A percentile compares a stretch with the other conserved stretches of the same genome.
Evolutionary conservation across 2,888 invertebrate species (phyloP).

Genomic region (Oconnorella tubifera): DNA sequence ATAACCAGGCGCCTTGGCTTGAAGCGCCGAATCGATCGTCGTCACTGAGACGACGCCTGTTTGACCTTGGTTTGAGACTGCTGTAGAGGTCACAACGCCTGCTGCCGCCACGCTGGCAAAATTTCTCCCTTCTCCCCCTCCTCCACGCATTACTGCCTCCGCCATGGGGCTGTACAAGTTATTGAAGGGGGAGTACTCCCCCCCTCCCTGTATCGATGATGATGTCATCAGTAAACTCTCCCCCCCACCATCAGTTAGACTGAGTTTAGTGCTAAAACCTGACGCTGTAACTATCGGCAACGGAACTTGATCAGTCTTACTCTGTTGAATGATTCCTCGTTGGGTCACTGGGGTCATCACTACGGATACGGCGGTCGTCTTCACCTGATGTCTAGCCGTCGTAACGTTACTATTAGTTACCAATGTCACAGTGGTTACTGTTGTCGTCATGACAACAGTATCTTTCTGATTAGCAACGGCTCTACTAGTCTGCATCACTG

Average conservation of each 20-base stretch:
- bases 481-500: background rate
- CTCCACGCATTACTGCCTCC: slow-evolving; percentile 46
- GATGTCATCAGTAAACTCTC: background rate
- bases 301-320: slow-evolving; percentile 40
- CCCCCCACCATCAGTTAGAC: background rate
- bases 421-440: background rate
- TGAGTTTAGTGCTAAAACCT: slow-evolving; percentile 1
- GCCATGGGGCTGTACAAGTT: slow-evolving; percentile 70
- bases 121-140: slow-evolving; percentile 60
- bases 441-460: background rate
- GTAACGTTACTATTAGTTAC: too few species aligned
- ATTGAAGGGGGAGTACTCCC: slow-evolving; percentile 82
- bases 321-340: background rate
- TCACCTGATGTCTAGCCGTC: background rate
- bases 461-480: background rate
- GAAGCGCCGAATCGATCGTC: slow-evolving; percentile 44
- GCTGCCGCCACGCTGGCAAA: slow-evolving; percentile 69
- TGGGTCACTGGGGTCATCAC: background rate
- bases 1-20: slow-evolving; percentile 57
- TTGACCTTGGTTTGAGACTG: background rate
- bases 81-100: slow-evolving; percentile 53
- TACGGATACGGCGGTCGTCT: background rate
- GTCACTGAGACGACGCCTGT: slow-evolving; percentile 17
- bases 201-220: background rate
- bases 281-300: slow-evolving; percentile 39